Evolutionary conservation across 2,113 vertebrate species (phyloP).

Genomic region (Taxidea taxus): DNA sequence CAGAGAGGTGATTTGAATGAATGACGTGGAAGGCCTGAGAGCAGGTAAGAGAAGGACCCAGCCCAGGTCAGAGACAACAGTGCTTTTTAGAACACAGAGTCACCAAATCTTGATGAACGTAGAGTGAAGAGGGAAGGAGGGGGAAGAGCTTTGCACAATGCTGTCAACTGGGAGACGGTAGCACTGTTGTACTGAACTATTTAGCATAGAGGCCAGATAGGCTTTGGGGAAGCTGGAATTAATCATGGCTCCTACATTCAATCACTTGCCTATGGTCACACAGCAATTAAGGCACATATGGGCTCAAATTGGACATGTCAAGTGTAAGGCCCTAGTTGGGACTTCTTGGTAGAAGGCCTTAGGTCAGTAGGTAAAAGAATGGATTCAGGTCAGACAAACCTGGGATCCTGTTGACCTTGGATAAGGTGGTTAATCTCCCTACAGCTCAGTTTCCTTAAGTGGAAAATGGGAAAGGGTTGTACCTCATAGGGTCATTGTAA

Average conservation of each 20-base stretch:
- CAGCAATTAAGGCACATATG: not conserved
- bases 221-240: not conserved
- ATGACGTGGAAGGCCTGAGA: not conserved
- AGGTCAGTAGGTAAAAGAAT: not conserved
- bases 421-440: not conserved
- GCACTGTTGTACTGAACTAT: not conserved
- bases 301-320: not conserved
- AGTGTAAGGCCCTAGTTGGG: not conserved
- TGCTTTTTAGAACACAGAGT: not conserved
- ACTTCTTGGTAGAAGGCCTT: not conserved
- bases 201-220: not conserved
- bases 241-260: not conserved
- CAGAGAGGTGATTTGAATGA: not conserved
- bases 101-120: not conserved
- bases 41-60: not conserved
- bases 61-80: not conserved
- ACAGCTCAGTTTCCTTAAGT: constrained; percentile 29
- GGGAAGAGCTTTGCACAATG: not conserved
- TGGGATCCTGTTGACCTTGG: not conserved
- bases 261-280: not conserved
- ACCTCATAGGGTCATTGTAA: not conserved
- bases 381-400: not conserved
- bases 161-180: not conserved
- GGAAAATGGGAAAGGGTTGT: constrained; percentile 19
- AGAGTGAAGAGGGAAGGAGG: not conserved